Evolutionary conservation across 1,140 invertebrate species (phyloP).

Genomic region (Colletes latitarsis): DNA sequence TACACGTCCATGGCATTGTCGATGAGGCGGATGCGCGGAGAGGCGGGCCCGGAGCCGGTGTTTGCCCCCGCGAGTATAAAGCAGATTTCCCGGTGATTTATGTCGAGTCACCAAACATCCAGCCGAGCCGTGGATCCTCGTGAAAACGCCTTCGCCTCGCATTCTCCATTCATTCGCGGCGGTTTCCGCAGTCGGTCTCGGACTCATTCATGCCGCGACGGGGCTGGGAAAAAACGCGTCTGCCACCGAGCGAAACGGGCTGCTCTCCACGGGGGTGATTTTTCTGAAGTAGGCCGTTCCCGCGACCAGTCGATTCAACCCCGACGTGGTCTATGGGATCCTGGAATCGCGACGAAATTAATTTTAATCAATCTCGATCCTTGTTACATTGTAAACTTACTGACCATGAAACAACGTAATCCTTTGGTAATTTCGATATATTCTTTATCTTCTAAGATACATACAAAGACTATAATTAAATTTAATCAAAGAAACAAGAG

Average conservation of each 20-base stretch:
- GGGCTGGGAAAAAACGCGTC: slow-evolving; percentile 38
- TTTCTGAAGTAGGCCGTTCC: background rate
- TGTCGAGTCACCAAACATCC: slow-evolving; percentile 66
- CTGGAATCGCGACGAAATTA: background rate
- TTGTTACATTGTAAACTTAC: no score
- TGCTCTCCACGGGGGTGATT: background rate
- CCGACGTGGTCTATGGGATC: background rate
- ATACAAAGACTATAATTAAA: no score
- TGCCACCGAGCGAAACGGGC: slow-evolving; percentile 27
- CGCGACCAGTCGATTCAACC: background rate
- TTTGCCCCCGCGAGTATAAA: slow-evolving; percentile 63
- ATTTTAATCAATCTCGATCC: background rate
- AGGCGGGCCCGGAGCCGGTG: slow-evolving; percentile 39
- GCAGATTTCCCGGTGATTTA: slow-evolving; percentile 67
- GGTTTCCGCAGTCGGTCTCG: slow-evolving; percentile 51
- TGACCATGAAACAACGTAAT: no score
- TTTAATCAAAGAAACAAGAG: no score
- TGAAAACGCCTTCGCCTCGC: slow-evolving; percentile 63
- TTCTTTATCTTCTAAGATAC: no score
- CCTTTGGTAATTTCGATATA: no score
- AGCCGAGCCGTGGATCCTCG: slow-evolving; percentile 24
- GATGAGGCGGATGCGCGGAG: slow-evolving; percentile 50
- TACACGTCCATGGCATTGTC: slow-evolving; percentile 61
- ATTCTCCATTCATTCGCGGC: slow-evolving; percentile 58
- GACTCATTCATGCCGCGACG: slow-evolving; percentile 52